These are phyloP conservation scores for Drosophila nr. perissopoda DNA, from an alignment of 2,888 invertebrate species.

Conservation along the genomic window DNA sequence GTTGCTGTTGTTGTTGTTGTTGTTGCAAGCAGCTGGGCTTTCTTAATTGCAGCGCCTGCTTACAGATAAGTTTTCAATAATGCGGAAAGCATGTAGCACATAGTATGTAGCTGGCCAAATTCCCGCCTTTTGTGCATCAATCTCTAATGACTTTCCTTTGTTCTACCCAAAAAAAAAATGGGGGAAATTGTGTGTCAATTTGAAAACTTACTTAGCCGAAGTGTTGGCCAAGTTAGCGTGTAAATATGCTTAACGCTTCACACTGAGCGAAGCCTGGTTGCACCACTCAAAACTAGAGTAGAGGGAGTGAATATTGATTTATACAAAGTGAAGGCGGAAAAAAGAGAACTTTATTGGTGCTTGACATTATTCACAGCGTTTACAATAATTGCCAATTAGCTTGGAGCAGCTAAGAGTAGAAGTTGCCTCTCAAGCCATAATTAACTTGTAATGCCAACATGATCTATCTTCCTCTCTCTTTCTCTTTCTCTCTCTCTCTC, in stretches of 20 bases:
- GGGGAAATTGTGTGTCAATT: slow-evolving; percentile 63
- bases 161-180: slow-evolving; percentile 26
- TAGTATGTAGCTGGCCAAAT: slow-evolving; percentile 50
- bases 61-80: slow-evolving; percentile 76
- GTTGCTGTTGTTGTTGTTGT: slow-evolving; percentile 7
- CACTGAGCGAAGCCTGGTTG: slow-evolving; percentile 39
- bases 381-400: slow-evolving; percentile 35
- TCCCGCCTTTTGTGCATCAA: slow-evolving; percentile 63
- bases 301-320: slow-evolving; percentile 11
- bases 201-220: slow-evolving; percentile 59
- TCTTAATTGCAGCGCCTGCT: slow-evolving; percentile 69
- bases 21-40: slow-evolving; percentile 18
- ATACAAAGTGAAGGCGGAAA: slow-evolving; percentile 28
- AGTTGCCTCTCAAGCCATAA: neutral
- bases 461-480: neutral
- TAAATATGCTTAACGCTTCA: slow-evolving; percentile 62
- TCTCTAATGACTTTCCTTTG: slow-evolving; percentile 70
- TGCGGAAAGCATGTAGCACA: slow-evolving; percentile 60
- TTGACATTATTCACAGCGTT: slow-evolving; percentile 31
- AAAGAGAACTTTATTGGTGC: slow-evolving; percentile 37
- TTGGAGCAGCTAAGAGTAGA: neutral
- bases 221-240: slow-evolving; percentile 59
- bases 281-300: slow-evolving; percentile 48
- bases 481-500: neutral
- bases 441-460: slow-evolving; percentile 14